Evolutionary conservation across 92 coral and sea anemone species (phyloP).

Genomic region (Siderastrea radians): DNA sequence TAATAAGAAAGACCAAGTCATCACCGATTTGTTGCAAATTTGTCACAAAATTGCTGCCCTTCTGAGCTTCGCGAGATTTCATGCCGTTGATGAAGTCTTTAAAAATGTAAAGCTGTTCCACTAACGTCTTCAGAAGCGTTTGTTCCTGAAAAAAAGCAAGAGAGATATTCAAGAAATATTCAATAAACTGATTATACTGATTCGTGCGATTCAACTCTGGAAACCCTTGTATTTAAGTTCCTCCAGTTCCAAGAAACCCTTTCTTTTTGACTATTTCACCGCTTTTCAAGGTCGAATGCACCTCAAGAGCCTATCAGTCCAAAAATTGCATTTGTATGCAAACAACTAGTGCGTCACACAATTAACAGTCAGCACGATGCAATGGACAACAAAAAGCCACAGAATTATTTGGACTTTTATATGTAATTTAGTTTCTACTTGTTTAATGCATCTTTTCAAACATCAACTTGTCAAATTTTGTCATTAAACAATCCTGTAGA

Average conservation of each 20-base stretch:
- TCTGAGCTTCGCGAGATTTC: slow-evolving; percentile 27
- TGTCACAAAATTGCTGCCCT: slow-evolving; percentile 23
- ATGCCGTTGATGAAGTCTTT: slow-evolving; percentile 20
- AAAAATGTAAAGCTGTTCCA: slow-evolving; percentile 35
- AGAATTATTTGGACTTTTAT: background rate
- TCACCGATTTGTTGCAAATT: slow-evolving; percentile 1
- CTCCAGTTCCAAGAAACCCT: slow-evolving; percentile 29
- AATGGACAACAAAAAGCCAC: background rate
- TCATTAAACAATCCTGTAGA: background rate
- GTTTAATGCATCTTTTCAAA: background rate
- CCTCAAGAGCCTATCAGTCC: background rate
- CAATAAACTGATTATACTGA: background rate
- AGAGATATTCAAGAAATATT: background rate
- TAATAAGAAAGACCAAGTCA: background rate
- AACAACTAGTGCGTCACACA: background rate
- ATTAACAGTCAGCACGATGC: background rate
- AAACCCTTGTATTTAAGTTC: background rate
- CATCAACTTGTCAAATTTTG: background rate
- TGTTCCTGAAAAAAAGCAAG: slow-evolving; percentile 39
- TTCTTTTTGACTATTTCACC: background rate
- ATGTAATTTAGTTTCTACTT: too few relatives aligned
- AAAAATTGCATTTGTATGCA: slow-evolving; percentile 16
- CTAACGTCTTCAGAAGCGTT: slow-evolving; percentile 34
- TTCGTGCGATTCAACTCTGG: background rate
- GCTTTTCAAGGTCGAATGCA: slow-evolving; percentile 15